Evolutionary conservation across 1,140 invertebrate genomes (phyloP), one percentile per base, ranked within the genome.

Genomic region (Pantala flavescens): DNA sequence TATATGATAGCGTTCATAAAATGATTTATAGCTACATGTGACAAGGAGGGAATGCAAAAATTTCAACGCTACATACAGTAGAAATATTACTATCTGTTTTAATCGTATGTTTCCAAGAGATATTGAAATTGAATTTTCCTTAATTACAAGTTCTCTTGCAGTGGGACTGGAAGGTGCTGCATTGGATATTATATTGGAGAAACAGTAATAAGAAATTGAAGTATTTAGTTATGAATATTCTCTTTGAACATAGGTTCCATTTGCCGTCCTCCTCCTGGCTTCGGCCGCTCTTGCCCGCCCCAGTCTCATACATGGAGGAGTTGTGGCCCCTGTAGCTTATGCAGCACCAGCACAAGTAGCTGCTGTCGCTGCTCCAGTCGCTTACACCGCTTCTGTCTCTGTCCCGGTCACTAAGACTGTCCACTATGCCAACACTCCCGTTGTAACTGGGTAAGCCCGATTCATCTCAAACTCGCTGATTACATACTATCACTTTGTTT

Each of bases 341-440:
- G 82, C 80, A 74, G 79, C 82, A 70, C 81, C 81, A n/a, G 81
- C 36, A 12, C 78, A 82, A 73, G 79, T 83, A 23, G 77, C 79
- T 74, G 75, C 76, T n/a, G 70, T 63, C 36, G 23, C 76, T 43
- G 71, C 75, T 73, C 76, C 78, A 73, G 78, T 77, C 71, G 70
- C 77, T 76, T 78, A 78, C 11, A 72, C 77, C 16, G 73, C 74
- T 42, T 36, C 21, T 1, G 49, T 43, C 19, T 55, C 42, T 73
- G 74, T 74, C 12, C 77, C 79, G 76, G 74, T 81, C 75, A 75
- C 78, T 71, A 80, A 82, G 77, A 80, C 77, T 75, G 79, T 84
- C n/a, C 82, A 83, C 77, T 84, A 83, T 74, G 82, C 79, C 42
- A 72, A 76, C 70, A 80, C 77, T 23, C 81, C 82, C 55, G 80